Percentiles rank a stretch among this genome's conserved stretches.
These are phyloP conservation scores for Lichenostomus cassidix DNA, from an alignment of 2,113 vertebrate genomes.

Conservation along the genomic window DNA sequence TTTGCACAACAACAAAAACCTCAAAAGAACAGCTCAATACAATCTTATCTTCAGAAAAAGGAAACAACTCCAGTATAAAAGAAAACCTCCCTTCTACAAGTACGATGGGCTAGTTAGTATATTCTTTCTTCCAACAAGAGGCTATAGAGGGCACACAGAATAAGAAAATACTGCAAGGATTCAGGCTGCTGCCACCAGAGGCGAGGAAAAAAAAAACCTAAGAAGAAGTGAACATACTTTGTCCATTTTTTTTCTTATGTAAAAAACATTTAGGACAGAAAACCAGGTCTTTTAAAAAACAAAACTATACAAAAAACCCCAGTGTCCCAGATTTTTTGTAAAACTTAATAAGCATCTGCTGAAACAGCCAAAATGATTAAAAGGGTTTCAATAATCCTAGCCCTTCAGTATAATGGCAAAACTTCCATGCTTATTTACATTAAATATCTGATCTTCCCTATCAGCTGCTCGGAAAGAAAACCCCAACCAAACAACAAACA, in stretches of 20 bases:
- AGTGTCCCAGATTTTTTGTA: background rate
- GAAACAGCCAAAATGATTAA: background rate
- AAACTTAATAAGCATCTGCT: background rate
- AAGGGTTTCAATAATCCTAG: background rate
- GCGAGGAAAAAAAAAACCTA: background rate
- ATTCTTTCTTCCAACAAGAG: background rate
- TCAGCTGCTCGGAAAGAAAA: background rate
- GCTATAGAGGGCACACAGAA: background rate
- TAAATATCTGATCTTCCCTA: background rate
- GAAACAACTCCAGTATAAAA: background rate
- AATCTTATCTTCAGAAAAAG: background rate
- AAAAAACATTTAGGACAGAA: background rate
- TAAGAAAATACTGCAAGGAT: background rate
- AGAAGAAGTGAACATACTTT: background rate
- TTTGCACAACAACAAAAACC: background rate
- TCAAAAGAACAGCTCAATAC: constrained; percentile 6
- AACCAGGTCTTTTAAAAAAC: background rate
- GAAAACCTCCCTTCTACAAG: constrained; percentile 17
- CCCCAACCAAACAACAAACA: background rate
- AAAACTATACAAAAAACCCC: background rate
- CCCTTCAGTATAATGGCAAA: background rate
- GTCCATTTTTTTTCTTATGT: background rate
- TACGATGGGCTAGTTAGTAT: background rate
- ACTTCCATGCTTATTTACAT: background rate
- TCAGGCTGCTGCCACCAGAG: background rate